Conservation (phyloP, 2,797 vertebrate genomes). For the Helarctos malayanus region DNA sequence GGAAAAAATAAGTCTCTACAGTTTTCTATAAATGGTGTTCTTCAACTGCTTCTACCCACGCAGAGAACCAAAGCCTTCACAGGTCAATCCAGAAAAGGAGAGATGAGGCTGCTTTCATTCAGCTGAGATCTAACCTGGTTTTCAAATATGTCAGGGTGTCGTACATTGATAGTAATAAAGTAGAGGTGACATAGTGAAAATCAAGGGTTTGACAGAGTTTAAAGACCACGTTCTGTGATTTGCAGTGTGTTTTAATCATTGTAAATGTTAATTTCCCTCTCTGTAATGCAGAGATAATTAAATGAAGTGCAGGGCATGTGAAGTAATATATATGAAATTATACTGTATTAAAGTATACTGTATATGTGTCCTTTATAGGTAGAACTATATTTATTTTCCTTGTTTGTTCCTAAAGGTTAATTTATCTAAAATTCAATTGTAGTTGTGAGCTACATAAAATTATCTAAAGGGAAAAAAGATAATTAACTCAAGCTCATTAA, state of each 20-base stretch:
- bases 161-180: neutral
- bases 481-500: conserved; percentile 44
- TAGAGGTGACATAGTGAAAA: neutral
- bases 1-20: neutral
- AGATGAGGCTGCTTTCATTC: neutral
- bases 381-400: neutral
- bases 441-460: neutral
- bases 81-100: neutral
- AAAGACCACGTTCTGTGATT: neutral
- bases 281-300: neutral
- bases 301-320: neutral
- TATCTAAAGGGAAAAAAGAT: conserved; percentile 26
- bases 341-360: neutral
- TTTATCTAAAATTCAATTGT: conserved; percentile 6
- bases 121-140: neutral
- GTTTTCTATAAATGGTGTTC: neutral
- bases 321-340: neutral
- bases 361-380: neutral
- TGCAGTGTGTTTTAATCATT: neutral
- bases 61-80: neutral
- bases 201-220: neutral
- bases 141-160: neutral
- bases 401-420: conserved; percentile 2
- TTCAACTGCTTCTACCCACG: neutral
- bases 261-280: neutral